phyloP scores from a whole-genome alignment of 2,797 vertebrate genomes.

The Characodon lateralis region DNA sequence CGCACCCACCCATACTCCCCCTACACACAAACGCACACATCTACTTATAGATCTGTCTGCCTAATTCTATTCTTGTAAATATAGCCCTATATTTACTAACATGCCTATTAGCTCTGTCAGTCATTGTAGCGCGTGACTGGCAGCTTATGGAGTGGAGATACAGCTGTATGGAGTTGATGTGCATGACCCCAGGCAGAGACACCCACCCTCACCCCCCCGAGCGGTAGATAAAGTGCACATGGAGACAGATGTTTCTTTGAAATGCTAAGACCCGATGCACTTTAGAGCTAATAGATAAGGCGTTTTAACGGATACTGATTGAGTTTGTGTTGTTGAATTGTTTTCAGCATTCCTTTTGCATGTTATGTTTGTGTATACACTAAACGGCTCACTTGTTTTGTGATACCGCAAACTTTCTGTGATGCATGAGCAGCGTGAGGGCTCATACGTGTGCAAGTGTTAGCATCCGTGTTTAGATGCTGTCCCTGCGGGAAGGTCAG shows the following conservation, averaged over 20 bases:
- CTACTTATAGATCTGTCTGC: slow-evolving; percentile 11
- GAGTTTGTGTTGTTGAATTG: slow-evolving; percentile 17
- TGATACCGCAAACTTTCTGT: neutral
- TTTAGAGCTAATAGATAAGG: slow-evolving; percentile 5
- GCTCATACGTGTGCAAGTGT: slow-evolving; percentile 28
- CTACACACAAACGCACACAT: neutral
- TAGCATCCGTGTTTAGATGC: slow-evolving; percentile 25
- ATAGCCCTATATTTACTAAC: slow-evolving; percentile 34
- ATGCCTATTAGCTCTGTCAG: slow-evolving; percentile 43
- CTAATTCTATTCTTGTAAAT: slow-evolving; percentile 44
- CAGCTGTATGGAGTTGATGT: slow-evolving; percentile 17
- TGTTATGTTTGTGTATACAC: slow-evolving; percentile 28
- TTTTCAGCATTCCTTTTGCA: slow-evolving; percentile 1
- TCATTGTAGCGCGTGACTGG: slow-evolving; percentile 48
- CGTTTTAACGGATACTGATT: slow-evolving; percentile 13
- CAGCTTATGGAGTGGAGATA: slow-evolving; percentile 45
- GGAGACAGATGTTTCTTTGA: slow-evolving; percentile 36
- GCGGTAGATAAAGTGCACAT: slow-evolving; percentile 26
- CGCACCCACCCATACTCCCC: neutral
- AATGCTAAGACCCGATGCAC: neutral
- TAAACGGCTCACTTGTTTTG: slow-evolving; percentile 5
- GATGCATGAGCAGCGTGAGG: slow-evolving; percentile 10
- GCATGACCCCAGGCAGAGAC: slow-evolving; percentile 34
- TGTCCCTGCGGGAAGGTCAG: slow-evolving; percentile 66
- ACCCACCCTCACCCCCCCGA: slow-evolving; percentile 20